Conservation (phyloP, 2,113 vertebrate species). For the Dasyurus viverrinus region DNA sequence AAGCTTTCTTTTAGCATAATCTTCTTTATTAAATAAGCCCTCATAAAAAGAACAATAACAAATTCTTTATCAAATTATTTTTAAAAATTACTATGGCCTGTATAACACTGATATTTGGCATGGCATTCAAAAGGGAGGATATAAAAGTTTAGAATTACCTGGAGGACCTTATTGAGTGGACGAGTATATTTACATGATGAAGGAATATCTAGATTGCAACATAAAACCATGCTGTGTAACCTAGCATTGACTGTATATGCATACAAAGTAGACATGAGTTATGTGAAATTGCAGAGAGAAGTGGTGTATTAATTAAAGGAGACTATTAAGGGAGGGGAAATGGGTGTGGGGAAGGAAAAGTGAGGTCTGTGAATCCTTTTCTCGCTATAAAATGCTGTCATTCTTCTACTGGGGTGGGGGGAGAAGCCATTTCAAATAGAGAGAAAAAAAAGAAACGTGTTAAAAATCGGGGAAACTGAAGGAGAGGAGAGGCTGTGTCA, state of each 20-base stretch:
- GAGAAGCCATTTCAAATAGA: neutral
- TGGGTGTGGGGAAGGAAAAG: neutral
- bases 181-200: neutral
- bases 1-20: neutral
- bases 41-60: neutral
- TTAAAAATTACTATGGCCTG: neutral
- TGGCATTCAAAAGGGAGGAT: neutral
- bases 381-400: neutral
- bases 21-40: neutral
- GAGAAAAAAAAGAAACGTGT: neutral
- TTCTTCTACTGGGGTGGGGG: neutral
- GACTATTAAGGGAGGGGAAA: too few species aligned
- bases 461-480: neutral
- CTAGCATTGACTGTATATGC: neutral
- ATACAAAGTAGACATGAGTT: neutral
- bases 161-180: neutral
- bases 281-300: neutral
- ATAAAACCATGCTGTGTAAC: neutral
- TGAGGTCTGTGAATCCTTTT: constrained; percentile 16
- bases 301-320: neutral
- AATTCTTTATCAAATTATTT: neutral
- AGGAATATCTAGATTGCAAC: neutral
- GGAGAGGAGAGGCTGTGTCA: neutral
- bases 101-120: neutral
- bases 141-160: neutral